A percentile compares a stretch with the other conserved stretches of the same genome.
phyloP scores from a whole-genome alignment of 1,140 invertebrate genomes.

The Lepidurus couesii region DNA sequence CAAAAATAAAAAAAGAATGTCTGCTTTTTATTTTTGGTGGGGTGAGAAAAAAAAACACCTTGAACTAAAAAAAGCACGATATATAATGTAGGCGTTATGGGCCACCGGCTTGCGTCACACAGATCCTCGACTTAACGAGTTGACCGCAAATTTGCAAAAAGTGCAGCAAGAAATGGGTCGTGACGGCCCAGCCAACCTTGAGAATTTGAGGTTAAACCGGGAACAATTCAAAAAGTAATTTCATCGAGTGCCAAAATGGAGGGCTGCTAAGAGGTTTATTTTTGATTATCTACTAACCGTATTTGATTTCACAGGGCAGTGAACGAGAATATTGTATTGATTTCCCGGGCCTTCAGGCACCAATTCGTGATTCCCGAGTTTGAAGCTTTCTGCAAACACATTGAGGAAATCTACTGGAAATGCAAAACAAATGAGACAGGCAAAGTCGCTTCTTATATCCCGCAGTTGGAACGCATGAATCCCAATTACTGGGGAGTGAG shows the following conservation, averaged over 20 bases:
- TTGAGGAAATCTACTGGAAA: constrained; percentile 89
- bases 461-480: constrained; percentile 82
- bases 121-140: constrained; percentile 77
- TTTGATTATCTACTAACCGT: constrained; percentile 29
- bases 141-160: constrained; percentile 73
- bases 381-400: constrained; percentile 77
- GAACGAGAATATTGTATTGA: constrained; percentile 78
- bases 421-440: constrained; percentile 79
- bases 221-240: constrained; percentile 75
- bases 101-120: constrained; percentile 77
- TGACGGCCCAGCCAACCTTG: constrained; percentile 63
- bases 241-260: constrained; percentile 2
- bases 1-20: not conserved
- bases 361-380: constrained; percentile 96
- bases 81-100: constrained; percentile 62
- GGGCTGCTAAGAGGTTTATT: constrained; percentile 27
- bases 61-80: not conserved
- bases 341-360: constrained; percentile 83
- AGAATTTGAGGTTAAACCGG: constrained; percentile 73
- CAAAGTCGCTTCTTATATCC: constrained; percentile 87
- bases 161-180: constrained; percentile 63
- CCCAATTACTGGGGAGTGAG: constrained; percentile 85
- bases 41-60: not conserved
- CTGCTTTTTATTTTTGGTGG: not conserved
- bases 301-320: constrained; percentile 60